phyloP scores from a whole-genome alignment of 2,888 invertebrate species.

The Andrena flavipes region DNA sequence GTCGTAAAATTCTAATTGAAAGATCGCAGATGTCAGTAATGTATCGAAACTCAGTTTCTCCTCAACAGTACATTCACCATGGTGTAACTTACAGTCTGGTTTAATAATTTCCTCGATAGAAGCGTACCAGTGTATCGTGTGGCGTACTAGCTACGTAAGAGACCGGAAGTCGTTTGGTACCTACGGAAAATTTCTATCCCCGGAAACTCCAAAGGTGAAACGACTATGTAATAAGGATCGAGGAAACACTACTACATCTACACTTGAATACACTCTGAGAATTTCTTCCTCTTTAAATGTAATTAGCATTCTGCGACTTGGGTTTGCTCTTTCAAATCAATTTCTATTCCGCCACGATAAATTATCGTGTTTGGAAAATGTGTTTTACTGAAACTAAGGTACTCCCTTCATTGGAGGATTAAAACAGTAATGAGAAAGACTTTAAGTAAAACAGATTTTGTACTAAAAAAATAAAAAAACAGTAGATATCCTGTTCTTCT shows the following conservation, averaged over 20 bases:
- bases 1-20: background rate
- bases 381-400: background rate
- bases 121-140: conserved; percentile 27
- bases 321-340: background rate
- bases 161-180: conserved; percentile 62
- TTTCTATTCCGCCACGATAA: background rate
- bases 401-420: too few species aligned
- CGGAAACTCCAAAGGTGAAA: conserved; percentile 66
- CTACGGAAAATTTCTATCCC: conserved; percentile 60
- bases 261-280: background rate
- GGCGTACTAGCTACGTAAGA: conserved; percentile 53
- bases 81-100: conserved; percentile 48
- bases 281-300: background rate
- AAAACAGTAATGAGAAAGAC: too few species aligned
- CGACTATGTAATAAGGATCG: conserved; percentile 39
- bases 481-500: background rate
- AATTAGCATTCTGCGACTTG: conserved; percentile 2
- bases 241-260: conserved; percentile 17
- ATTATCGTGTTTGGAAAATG: background rate
- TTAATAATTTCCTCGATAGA: conserved; percentile 65
- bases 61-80: conserved; percentile 22
- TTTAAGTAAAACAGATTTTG: too few species aligned
- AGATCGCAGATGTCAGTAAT: conserved; percentile 16
- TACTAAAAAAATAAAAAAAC: background rate
- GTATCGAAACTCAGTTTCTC: conserved; percentile 40